Percentiles rank a stretch among this genome's conserved stretches.
Evolutionary conservation across 1,140 invertebrate species (phyloP).

Genomic region (Zaprionus gabonicus): DNA sequence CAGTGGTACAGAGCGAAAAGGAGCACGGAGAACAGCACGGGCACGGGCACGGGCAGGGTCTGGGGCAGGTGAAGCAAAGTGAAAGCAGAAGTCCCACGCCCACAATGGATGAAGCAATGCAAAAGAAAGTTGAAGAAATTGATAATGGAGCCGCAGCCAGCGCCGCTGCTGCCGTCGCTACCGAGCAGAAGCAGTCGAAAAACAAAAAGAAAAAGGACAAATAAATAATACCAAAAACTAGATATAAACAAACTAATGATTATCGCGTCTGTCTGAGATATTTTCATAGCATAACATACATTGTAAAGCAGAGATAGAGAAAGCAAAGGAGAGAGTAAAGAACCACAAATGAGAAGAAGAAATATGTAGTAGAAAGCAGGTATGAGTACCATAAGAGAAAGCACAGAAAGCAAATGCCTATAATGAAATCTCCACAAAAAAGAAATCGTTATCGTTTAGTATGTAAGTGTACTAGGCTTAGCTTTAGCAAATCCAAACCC

Average conservation of each 20-base stretch:
- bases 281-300: slow-evolving; percentile 7
- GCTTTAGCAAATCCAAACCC: slow-evolving; percentile 49
- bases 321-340: not conserved
- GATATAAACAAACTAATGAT: slow-evolving; percentile 28
- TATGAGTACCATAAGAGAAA: not conserved
- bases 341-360: not conserved
- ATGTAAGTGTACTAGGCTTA: slow-evolving; percentile 65
- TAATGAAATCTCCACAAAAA: slow-evolving; percentile 39
- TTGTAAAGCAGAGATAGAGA: slow-evolving; percentile 9
- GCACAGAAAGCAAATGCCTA: slow-evolving; percentile 8
- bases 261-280: slow-evolving; percentile 31
- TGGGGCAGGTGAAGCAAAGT: not conserved
- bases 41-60: not conserved
- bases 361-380: not conserved
- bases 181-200: not conserved
- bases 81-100: not conserved
- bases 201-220: slow-evolving; percentile 44
- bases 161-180: not conserved
- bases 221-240: slow-evolving; percentile 74
- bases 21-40: slow-evolving; percentile 50
- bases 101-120: not conserved
- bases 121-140: not conserved
- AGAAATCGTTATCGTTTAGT: slow-evolving; percentile 54
- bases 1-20: slow-evolving; percentile 24
- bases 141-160: not conserved